These are phyloP conservation scores for Fissipunctia ypsillon DNA, from an alignment of 2,888 invertebrate species.

Conservation along the genomic window DNA sequence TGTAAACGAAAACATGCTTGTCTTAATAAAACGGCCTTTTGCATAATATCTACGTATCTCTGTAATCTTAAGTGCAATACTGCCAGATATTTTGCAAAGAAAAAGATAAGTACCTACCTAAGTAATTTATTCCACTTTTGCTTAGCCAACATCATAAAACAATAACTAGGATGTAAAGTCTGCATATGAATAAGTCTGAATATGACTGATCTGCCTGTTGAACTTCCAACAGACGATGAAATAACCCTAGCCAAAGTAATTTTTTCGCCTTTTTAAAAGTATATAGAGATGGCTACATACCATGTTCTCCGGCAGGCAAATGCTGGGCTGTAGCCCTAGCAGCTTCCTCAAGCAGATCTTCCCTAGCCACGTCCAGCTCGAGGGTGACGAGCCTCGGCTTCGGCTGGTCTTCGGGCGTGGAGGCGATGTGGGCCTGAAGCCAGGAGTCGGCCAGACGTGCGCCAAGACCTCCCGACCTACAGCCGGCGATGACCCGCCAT, in stretches of 20 bases:
- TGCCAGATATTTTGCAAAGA: slow-evolving; percentile 18
- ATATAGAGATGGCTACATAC: slow-evolving; percentile 76
- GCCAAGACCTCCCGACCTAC: slow-evolving; percentile 91
- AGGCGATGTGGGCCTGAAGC: slow-evolving; percentile 88
- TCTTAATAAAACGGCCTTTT: slow-evolving; percentile 13
- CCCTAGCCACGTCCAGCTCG: slow-evolving; percentile 94
- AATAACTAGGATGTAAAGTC: not conserved
- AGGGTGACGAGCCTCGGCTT: slow-evolving; percentile 92
- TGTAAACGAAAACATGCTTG: not conserved
- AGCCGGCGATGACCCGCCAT: slow-evolving; percentile 95
- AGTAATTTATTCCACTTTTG: slow-evolving; percentile 7
- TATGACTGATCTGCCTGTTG: not conserved
- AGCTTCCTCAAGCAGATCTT: slow-evolving; percentile 95
- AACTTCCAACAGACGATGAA: not conserved
- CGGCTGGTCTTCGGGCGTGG: slow-evolving; percentile 85
- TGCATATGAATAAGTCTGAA: not conserved
- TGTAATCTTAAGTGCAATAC: not conserved
- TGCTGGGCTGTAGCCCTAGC: slow-evolving; percentile 94
- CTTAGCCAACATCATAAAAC: not conserved
- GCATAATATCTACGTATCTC: not conserved
- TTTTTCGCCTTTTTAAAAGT: not conserved
- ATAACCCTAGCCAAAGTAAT: not conserved
- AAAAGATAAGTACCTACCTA: slow-evolving; percentile 12
- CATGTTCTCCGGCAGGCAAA: slow-evolving; percentile 95
- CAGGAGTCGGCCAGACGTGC: slow-evolving; percentile 91